Conservation (phyloP, 37 sponge, comb jelly and placozoan genomes). For the Chondrilla cf. caribensis region DNA sequence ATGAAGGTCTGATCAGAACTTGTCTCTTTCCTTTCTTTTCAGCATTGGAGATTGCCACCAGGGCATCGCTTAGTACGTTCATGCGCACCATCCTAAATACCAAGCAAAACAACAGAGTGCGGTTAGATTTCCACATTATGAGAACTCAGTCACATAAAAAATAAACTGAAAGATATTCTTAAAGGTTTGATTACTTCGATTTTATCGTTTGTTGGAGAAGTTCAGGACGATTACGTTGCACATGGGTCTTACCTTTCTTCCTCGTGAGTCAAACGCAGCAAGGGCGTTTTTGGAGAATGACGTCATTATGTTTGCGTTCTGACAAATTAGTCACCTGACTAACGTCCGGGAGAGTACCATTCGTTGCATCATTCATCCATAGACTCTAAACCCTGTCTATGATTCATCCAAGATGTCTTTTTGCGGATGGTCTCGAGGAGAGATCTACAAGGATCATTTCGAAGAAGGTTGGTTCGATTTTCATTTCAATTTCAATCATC, state of each 20-base stretch:
- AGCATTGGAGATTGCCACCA: constrained; percentile 88
- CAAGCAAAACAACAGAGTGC: not conserved
- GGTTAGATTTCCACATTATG: not conserved
- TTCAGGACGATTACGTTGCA: constrained; percentile 6
- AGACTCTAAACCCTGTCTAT: not conserved
- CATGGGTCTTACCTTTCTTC: constrained; percentile 19
- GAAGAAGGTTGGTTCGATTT: constrained; percentile 53
- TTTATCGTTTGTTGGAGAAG: not conserved
- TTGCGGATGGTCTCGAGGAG: constrained; percentile 84
- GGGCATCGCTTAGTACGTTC: constrained; percentile 94
- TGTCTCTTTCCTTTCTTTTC: constrained; percentile 95
- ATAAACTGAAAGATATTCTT: not conserved
- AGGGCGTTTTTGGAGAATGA: constrained; percentile 7
- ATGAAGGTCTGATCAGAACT: constrained; percentile 88
- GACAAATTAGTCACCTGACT: not conserved
- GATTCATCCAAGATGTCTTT: too few relatives aligned
- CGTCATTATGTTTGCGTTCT: not conserved
- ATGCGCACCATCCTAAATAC: constrained; percentile 89
- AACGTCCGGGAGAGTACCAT: not conserved
- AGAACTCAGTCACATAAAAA: not conserved
- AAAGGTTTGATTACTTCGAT: not conserved
- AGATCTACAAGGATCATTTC: constrained; percentile 93
- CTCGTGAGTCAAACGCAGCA: constrained; percentile 15
- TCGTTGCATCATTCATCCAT: too few relatives aligned
- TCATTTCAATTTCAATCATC: too few relatives aligned